These are phyloP conservation scores for Neotragus pygmaeus DNA, from an alignment of 2,113 vertebrate species.

Conservation along the genomic window DNA sequence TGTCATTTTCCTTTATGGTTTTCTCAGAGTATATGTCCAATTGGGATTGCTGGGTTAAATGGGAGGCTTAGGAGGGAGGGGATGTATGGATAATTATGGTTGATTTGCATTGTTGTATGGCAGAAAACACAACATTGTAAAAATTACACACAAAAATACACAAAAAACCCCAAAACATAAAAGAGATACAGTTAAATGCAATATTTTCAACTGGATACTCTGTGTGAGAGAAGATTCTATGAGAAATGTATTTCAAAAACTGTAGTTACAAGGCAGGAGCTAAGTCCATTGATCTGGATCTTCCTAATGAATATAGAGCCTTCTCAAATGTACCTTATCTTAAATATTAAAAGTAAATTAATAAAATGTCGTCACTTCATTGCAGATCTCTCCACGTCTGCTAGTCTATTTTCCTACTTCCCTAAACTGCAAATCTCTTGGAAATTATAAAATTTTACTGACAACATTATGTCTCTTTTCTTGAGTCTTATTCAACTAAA, in stretches of 20 bases:
- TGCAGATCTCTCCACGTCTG: rapidly evolving
- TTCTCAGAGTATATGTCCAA: neutral
- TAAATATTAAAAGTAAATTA: neutral
- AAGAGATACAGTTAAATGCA: neutral
- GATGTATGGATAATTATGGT: neutral
- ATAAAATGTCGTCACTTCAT: neutral
- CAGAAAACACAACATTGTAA: neutral
- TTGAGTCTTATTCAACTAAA: neutral
- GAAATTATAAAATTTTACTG: neutral
- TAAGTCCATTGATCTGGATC: neutral
- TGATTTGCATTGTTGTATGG: neutral
- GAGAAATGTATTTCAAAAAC: neutral
- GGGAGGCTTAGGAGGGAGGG: neutral
- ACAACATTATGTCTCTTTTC: too few species aligned
- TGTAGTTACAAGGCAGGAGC: neutral
- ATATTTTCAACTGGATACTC: neutral
- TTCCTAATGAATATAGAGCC: neutral
- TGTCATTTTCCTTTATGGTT: neutral
- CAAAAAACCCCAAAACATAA: rapidly evolving
- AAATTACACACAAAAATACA: neutral
- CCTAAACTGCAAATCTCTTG: neutral
- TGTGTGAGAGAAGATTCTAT: neutral
- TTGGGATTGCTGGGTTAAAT: neutral
- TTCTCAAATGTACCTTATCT: neutral
- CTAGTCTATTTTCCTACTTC: neutral